Conservation (phyloP, 2,888 invertebrate species). For the Himalopsyche kuldschensis region DNA sequence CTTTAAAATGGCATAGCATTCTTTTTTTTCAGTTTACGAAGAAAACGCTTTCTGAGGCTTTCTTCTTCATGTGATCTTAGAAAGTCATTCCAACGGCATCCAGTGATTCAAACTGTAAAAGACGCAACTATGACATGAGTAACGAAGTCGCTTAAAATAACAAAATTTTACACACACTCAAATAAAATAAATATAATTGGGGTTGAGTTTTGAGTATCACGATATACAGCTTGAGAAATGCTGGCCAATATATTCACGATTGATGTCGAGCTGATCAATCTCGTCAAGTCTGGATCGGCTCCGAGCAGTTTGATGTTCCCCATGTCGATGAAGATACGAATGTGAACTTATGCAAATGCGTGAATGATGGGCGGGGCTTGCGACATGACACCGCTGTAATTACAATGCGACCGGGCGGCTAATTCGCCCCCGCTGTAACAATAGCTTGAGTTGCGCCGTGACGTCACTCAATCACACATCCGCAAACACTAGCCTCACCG, state of each 20-base stretch:
- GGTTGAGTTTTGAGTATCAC: too few species aligned
- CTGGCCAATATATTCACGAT: neutral
- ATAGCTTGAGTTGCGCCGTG: neutral
- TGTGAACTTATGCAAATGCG: constrained; percentile 3
- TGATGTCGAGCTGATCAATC: neutral
- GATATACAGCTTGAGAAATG: neutral
- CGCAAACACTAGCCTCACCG: constrained; percentile 10
- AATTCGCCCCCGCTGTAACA: constrained; percentile 23
- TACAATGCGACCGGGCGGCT: constrained; percentile 21
- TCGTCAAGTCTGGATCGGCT: neutral
- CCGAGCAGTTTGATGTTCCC: neutral
- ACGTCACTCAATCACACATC: constrained; percentile 28
- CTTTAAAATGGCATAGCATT: too few species aligned
- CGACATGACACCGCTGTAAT: constrained; percentile 17
- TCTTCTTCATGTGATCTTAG: too few species aligned
- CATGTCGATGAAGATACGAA: neutral
- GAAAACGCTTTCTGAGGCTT: too few species aligned
- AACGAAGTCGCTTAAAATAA: too few species aligned
- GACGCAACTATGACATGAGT: too few species aligned
- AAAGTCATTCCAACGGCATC: too few species aligned
- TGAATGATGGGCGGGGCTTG: neutral
- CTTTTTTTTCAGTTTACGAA: too few species aligned
- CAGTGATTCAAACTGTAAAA: too few species aligned
- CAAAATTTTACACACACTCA: too few species aligned
- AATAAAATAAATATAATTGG: too few species aligned